These are phyloP conservation scores for Heliothis virescens DNA, from an alignment of 1,140 invertebrate species.

Conservation along the genomic window DNA sequence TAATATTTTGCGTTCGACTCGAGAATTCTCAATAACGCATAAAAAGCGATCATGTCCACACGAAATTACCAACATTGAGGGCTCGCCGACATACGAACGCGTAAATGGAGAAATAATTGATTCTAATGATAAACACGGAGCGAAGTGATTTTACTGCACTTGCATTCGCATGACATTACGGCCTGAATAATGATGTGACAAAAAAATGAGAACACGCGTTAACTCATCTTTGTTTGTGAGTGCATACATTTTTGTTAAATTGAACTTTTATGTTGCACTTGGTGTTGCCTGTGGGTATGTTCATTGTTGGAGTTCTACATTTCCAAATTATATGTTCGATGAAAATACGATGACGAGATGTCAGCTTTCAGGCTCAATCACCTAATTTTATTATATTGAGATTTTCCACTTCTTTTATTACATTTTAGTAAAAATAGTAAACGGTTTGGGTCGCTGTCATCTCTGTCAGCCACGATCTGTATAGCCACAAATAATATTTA, in stretches of 20 bases:
- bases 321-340: no score
- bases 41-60: conserved; percentile 76
- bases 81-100: conserved; percentile 63
- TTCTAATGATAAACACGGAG: conserved; percentile 78
- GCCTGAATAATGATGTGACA: conserved; percentile 68
- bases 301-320: not conserved
- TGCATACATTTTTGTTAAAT: conserved; percentile 36
- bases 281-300: not conserved
- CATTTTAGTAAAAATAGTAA: no score
- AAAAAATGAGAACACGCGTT: conserved; percentile 64
- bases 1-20: conserved; percentile 57
- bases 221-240: conserved; percentile 44
- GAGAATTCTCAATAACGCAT: conserved; percentile 67
- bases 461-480: no score
- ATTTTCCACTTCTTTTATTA: no score
- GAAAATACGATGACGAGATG: no score
- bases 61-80: conserved; percentile 74
- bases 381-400: no score
- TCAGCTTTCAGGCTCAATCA: no score
- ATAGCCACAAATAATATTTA: no score
- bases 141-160: conserved; percentile 78
- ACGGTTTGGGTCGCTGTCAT: no score
- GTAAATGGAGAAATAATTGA: conserved; percentile 84
- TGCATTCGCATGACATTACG: conserved; percentile 70
- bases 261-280: not conserved